phyloP scores from a whole-genome alignment of 2,888 invertebrate species.

The Eupeodes latifasciatus region DNA sequence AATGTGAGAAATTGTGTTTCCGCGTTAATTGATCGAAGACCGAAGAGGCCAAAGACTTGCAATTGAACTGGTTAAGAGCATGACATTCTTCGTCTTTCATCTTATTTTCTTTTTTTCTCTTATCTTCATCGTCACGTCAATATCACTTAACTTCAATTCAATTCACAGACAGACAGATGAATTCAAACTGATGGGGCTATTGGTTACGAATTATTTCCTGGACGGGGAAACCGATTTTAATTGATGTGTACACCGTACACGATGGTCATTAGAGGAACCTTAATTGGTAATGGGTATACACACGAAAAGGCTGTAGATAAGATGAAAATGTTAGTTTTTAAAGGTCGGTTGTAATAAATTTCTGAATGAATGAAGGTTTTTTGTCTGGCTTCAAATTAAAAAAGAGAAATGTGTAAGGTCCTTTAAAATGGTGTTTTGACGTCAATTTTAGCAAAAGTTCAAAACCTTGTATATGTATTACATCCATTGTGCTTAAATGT shows the following conservation, averaged over 20 bases:
- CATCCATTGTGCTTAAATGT: too few relatives aligned
- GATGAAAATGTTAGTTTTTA: background rate
- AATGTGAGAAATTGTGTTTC: constrained; percentile 69
- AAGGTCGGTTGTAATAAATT: too few relatives aligned
- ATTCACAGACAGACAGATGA: constrained; percentile 47
- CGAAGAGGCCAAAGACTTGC: constrained; percentile 35
- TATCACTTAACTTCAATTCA: constrained; percentile 65
- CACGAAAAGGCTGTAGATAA: background rate
- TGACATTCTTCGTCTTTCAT: background rate
- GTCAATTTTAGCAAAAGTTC: too few relatives aligned
- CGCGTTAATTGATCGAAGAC: constrained; percentile 67
- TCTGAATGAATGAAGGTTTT: too few relatives aligned
- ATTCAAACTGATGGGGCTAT: constrained; percentile 42
- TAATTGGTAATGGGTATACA: constrained; percentile 50
- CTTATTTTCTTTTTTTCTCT: background rate
- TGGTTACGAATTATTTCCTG: constrained; percentile 64
- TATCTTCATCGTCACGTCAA: constrained; percentile 36
- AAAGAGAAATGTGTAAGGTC: too few relatives aligned
- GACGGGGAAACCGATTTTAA: constrained; percentile 66
- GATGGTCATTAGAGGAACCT: constrained; percentile 50
- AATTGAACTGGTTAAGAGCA: constrained; percentile 51
- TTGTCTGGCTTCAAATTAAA: too few relatives aligned
- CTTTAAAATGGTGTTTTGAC: background rate
- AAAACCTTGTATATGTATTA: too few relatives aligned
- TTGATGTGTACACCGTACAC: constrained; percentile 53